These are phyloP conservation scores for Eristalinus sepulchralis DNA, from an alignment of 2,888 invertebrate species.

Conservation along the genomic window DNA sequence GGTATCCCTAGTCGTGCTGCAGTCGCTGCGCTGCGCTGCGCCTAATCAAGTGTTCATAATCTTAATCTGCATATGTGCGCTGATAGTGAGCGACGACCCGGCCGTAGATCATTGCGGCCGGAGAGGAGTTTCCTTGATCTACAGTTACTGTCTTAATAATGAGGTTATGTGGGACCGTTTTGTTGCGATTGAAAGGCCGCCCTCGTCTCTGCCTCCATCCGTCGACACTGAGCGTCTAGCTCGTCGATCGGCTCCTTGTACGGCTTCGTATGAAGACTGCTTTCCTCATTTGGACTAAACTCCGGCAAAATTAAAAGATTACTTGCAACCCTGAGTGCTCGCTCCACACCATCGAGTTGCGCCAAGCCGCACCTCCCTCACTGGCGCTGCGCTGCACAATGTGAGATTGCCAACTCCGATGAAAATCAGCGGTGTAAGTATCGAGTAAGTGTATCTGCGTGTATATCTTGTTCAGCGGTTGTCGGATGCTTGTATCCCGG, in stretches of 20 bases:
- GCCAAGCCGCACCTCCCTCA: background rate
- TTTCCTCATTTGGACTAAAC: constrained; percentile 58
- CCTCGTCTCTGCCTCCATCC: background rate
- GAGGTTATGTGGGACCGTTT: constrained; percentile 67
- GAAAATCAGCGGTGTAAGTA: constrained; percentile 58
- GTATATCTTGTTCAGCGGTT: constrained; percentile 62
- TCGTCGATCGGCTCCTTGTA: background rate
- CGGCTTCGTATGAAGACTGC: constrained; percentile 58
- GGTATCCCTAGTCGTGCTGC: constrained; percentile 31
- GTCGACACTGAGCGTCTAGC: background rate
- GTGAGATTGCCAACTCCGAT: constrained; percentile 45
- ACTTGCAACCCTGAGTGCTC: constrained; percentile 18
- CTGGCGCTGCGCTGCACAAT: constrained; percentile 5
- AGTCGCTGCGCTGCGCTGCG: constrained; percentile 13
- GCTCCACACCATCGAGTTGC: background rate
- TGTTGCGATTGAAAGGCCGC: constrained; percentile 54
- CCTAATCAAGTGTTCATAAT: constrained; percentile 71
- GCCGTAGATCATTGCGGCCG: constrained; percentile 62
- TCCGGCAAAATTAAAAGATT: constrained; percentile 59
- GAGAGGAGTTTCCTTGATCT: constrained; percentile 70
- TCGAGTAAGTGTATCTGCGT: constrained; percentile 49
- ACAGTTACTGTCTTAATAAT: constrained; percentile 71
- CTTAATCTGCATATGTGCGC: constrained; percentile 70
- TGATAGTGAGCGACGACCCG: constrained; percentile 66
- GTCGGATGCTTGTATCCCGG: constrained; percentile 4